A percentile compares a stretch with the other conserved stretches of the same genome.
Conservation (phyloP, 2,113 vertebrate genomes). For the Periophthalmus modestus region DNA sequence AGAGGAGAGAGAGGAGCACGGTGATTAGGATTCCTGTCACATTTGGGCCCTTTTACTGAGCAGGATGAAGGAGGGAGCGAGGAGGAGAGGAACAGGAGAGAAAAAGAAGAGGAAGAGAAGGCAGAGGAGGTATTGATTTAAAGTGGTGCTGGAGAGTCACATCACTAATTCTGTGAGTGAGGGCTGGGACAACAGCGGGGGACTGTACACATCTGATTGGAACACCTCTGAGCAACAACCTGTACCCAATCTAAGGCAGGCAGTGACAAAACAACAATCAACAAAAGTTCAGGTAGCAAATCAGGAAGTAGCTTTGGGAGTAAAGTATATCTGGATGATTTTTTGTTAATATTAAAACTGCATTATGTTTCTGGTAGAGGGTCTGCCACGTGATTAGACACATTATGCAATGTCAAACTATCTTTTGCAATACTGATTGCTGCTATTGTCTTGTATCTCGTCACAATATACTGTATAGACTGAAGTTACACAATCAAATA, state of each 20-base stretch:
- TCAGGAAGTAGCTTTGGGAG: neutral
- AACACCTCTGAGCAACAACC: conserved; percentile 12
- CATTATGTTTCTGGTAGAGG: too few relatives aligned
- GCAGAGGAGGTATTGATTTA: conserved; percentile 63
- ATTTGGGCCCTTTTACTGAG: conserved; percentile 61
- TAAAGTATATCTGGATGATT: neutral
- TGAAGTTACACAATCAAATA: too few relatives aligned
- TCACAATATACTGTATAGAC: too few relatives aligned
- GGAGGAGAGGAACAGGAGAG: conserved; percentile 17
- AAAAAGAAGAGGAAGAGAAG: conserved; percentile 35
- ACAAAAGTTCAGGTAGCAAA: neutral
- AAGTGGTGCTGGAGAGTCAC: conserved; percentile 56
- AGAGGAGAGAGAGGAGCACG: conserved; percentile 21
- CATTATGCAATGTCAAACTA: too few relatives aligned
- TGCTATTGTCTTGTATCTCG: too few relatives aligned
- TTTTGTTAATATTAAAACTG: neutral
- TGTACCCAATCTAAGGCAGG: neutral
- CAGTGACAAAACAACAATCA: neutral
- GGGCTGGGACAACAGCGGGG: conserved; percentile 33
- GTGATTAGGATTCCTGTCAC: conserved; percentile 75
- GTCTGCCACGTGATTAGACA: too few relatives aligned
- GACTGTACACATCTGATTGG: conserved; percentile 19
- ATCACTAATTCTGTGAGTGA: conserved; percentile 49
- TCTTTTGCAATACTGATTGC: too few relatives aligned
- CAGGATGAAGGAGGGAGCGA: conserved; percentile 15